phyloP scores from a whole-genome alignment of 1,140 invertebrate species.

The Brachionus sp. region DNA sequence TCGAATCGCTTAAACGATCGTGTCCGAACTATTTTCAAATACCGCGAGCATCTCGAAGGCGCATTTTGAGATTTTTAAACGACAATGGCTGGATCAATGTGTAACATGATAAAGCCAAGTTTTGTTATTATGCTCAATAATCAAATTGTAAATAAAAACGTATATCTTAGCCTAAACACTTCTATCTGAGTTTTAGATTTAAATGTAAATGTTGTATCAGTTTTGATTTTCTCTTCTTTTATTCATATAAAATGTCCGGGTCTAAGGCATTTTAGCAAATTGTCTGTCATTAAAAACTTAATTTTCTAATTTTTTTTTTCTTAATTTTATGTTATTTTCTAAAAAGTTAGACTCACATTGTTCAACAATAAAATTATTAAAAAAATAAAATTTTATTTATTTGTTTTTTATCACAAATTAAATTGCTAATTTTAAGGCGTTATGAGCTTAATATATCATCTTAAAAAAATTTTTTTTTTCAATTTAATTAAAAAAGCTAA shows the following conservation, averaged over 20 bases:
- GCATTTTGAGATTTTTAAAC: constrained; percentile 58
- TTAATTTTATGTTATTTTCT: background rate
- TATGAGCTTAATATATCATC: constrained; percentile 12
- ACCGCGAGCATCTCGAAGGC: constrained; percentile 48
- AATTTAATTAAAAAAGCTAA: too few relatives aligned
- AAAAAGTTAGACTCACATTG: constrained; percentile 6
- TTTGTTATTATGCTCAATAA: background rate
- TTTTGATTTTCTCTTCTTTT: background rate
- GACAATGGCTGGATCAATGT: constrained; percentile 58
- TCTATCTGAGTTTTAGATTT: constrained; percentile 3
- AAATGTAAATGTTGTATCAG: background rate
- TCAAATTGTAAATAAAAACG: background rate
- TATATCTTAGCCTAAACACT: background rate
- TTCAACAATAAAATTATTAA: background rate
- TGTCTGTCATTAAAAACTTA: background rate
- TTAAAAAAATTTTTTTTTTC: too few relatives aligned
- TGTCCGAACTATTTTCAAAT: constrained; percentile 31
- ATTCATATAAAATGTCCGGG: background rate
- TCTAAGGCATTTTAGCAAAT: background rate
- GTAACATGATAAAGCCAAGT: background rate
- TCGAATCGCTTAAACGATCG: constrained; percentile 57
- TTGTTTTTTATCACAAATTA: background rate
- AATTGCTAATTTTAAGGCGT: background rate
- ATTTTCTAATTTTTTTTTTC: background rate
- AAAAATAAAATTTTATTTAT: background rate